Conservation (phyloP, 2,797 vertebrate species). For the Neomorphus geoffroyi region DNA sequence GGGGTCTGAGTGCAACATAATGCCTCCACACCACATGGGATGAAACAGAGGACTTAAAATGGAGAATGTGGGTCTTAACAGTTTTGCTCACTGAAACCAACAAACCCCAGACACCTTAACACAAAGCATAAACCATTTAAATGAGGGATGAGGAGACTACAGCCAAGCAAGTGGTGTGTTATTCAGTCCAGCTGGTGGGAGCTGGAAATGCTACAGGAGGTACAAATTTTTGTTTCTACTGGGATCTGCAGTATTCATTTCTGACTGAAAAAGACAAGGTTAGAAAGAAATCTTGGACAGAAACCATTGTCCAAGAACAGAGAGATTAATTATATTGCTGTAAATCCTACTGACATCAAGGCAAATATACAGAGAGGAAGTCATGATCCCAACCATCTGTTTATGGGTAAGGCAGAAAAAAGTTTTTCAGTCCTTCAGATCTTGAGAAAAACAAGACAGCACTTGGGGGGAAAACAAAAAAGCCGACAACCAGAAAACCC, state of each 20-base stretch:
- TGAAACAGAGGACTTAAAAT: not conserved
- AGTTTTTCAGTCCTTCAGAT: not conserved
- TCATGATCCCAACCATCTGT: conserved; percentile 31
- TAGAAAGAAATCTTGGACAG: not conserved
- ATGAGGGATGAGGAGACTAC: not conserved
- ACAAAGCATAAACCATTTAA: not conserved
- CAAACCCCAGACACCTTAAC: not conserved
- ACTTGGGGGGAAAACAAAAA: not conserved
- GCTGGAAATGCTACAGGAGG: not conserved
- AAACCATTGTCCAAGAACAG: conserved; percentile 12
- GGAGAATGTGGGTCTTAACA: not conserved
- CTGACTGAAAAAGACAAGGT: not conserved
- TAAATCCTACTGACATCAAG: conserved; percentile 40
- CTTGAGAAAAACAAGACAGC: not conserved
- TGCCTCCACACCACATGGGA: not conserved
- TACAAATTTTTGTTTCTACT: conserved; percentile 2
- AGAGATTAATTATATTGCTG: conserved; percentile 11
- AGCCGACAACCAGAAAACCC: not conserved
- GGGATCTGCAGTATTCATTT: not conserved
- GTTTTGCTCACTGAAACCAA: not conserved
- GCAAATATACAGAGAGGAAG: conserved; percentile 3
- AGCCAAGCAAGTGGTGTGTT: conserved; percentile 8
- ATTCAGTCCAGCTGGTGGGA: conserved; percentile 16
- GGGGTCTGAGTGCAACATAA: not conserved
- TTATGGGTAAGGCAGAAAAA: not conserved